Percentiles rank a stretch among this genome's conserved stretches.
phyloP scores from a whole-genome alignment of 2,888 invertebrate species.

The Stegana nigrithorax region DNA sequence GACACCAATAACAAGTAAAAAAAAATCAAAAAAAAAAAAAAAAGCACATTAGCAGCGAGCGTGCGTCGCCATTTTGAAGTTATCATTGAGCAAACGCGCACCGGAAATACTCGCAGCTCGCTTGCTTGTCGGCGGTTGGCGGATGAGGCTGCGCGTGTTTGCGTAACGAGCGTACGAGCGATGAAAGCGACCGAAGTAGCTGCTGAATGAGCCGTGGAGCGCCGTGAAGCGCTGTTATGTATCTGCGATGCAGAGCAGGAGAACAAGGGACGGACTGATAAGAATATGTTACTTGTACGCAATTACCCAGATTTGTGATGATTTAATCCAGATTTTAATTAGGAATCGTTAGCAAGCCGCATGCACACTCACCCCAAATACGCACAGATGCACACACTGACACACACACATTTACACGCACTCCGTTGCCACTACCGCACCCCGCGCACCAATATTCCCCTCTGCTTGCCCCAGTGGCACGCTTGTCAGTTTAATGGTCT shows the following conservation, averaged over 20 bases:
- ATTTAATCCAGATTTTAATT: slow-evolving; percentile 16
- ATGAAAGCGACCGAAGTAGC: too few relatives aligned
- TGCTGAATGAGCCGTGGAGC: too few relatives aligned
- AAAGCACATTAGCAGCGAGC: slow-evolving; percentile 17
- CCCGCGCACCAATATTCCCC: neutral
- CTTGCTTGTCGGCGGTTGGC: slow-evolving; percentile 25
- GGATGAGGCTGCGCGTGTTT: slow-evolving; percentile 13
- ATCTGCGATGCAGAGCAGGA: too few relatives aligned
- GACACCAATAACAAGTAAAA: slow-evolving; percentile 24
- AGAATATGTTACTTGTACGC: neutral
- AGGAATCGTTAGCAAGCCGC: slow-evolving; percentile 16
- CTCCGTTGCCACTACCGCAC: neutral
- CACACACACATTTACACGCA: neutral
- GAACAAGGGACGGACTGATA: too few relatives aligned
- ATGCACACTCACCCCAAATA: neutral
- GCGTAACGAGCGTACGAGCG: slow-evolving; percentile 17
- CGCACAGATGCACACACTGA: neutral
- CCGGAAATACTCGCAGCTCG: slow-evolving; percentile 52
- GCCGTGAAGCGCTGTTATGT: too few relatives aligned
- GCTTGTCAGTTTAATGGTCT: slow-evolving; percentile 47
- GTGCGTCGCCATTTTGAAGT: slow-evolving; percentile 52
- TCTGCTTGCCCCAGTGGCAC: neutral
- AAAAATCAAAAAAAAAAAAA: slow-evolving; percentile 20
- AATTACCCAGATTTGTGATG: slow-evolving; percentile 7
- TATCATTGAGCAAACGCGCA: slow-evolving; percentile 54